These are phyloP conservation scores for Oreochromis mossambicus DNA, from an alignment of 2,797 vertebrate genomes.

Conservation along the genomic window DNA sequence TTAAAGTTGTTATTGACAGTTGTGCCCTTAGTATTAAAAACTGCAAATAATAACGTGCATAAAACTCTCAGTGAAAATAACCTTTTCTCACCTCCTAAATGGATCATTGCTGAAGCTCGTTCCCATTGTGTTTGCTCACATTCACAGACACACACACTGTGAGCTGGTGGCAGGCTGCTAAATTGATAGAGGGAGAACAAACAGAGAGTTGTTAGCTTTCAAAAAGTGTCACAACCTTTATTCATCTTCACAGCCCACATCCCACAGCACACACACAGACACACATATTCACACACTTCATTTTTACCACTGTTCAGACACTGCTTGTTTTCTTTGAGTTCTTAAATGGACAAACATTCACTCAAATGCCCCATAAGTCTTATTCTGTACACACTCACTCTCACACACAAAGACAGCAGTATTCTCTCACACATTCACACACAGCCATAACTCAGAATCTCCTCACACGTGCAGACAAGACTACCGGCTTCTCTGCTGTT, in stretches of 20 bases:
- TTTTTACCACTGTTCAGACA: slow-evolving; percentile 30
- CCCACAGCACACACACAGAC: slow-evolving; percentile 9
- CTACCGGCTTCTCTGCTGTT: background rate
- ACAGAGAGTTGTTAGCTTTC: slow-evolving; percentile 61
- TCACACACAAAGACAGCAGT: slow-evolving; percentile 37
- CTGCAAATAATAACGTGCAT: background rate
- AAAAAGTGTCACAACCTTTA: slow-evolving; percentile 54
- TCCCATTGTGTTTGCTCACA: background rate
- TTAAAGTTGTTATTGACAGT: background rate
- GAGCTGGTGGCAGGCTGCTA: slow-evolving; percentile 22
- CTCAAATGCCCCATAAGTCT: slow-evolving; percentile 43
- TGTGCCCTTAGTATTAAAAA: background rate
- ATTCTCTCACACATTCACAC: slow-evolving; percentile 30
- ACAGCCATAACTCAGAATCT: slow-evolving; percentile 32
- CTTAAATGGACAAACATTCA: slow-evolving; percentile 41
- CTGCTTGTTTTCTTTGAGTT: slow-evolving; percentile 49
- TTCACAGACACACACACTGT: background rate
- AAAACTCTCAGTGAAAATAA: background rate
- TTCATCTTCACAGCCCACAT: slow-evolving; percentile 55
- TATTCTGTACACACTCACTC: background rate
- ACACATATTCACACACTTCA: slow-evolving; percentile 14
- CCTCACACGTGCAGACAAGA: slow-evolving; percentile 34
- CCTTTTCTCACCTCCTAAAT: background rate
- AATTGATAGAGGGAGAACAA: slow-evolving; percentile 63
- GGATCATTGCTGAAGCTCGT: background rate